phyloP scores from a whole-genome alignment of 2,888 invertebrate genomes.

The Drosophila incognita region DNA sequence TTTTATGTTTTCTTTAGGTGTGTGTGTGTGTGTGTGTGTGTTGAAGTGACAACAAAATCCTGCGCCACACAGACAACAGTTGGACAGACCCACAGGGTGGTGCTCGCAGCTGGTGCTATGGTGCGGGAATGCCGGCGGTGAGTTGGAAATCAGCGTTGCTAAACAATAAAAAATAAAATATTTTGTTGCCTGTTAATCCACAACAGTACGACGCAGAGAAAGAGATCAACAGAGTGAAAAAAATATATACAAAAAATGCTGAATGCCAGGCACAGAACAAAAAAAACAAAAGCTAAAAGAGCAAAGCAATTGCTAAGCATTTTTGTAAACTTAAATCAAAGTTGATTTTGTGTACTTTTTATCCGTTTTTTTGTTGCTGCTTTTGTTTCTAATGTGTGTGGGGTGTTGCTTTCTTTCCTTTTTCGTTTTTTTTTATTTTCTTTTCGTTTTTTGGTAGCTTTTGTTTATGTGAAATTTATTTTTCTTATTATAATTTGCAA shows the following conservation, averaged over 20 bases:
- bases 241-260: slow-evolving; percentile 14
- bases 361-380: slow-evolving; percentile 27
- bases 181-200: slow-evolving; percentile 81
- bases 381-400: slow-evolving; percentile 58
- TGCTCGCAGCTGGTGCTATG: slow-evolving; percentile 7
- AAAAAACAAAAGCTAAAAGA: slow-evolving; percentile 69
- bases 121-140: slow-evolving; percentile 3
- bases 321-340: slow-evolving; percentile 81
- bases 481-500: slow-evolving; percentile 66
- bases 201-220: slow-evolving; percentile 43
- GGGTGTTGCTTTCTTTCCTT: slow-evolving; percentile 38
- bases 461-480: slow-evolving; percentile 65
- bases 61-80: slow-evolving; percentile 48
- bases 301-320: slow-evolving; percentile 78
- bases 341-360: slow-evolving; percentile 71
- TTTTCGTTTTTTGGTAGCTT: slow-evolving; percentile 23
- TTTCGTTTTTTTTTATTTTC: slow-evolving; percentile 15
- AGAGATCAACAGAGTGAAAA: slow-evolving; percentile 52
- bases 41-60: slow-evolving; percentile 83
- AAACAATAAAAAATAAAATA: slow-evolving; percentile 77
- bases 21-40: slow-evolving; percentile 68
- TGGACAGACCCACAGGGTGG: slow-evolving; percentile 43
- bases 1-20: slow-evolving; percentile 28
- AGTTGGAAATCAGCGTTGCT: slow-evolving; percentile 73
- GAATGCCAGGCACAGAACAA: slow-evolving; percentile 40